Conservation (phyloP, 2,113 vertebrate genomes). For the Cynocephalus volans region DNA sequence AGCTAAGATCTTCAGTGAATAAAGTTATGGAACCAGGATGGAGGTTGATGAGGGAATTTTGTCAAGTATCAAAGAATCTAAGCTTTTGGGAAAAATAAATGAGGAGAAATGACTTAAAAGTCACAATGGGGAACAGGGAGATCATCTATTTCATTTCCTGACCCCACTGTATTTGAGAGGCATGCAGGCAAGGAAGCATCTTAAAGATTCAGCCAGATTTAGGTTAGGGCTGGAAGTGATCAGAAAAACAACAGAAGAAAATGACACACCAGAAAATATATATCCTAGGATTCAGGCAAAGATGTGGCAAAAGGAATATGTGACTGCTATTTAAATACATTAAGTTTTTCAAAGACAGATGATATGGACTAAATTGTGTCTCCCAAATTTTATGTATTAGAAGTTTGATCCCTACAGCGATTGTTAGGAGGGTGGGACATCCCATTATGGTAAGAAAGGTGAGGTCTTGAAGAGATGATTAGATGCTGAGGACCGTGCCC, state of each 20-base stretch:
- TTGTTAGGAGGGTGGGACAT: too few species aligned
- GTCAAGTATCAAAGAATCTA: conserved; percentile 12
- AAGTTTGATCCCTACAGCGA: too few species aligned
- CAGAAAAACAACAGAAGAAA: conserved; percentile 27
- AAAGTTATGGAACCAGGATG: background rate
- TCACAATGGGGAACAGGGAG: background rate
- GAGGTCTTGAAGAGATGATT: too few species aligned
- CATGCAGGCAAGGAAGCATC: background rate
- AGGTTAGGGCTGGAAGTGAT: background rate
- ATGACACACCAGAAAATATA: background rate
- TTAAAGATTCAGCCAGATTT: background rate
- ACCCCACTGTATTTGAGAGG: background rate
- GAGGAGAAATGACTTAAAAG: conserved; percentile 31
- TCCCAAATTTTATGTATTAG: too few species aligned
- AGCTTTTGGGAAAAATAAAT: background rate
- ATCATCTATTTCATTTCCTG: background rate
- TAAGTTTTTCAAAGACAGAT: background rate
- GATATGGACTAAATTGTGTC: too few species aligned
- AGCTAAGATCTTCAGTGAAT: background rate
- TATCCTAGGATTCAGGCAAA: background rate
- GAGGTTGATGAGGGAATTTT: background rate
- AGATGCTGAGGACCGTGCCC: too few species aligned
- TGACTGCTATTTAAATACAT: background rate
- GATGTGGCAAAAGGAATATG: background rate
- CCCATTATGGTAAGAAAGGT: too few species aligned